These are phyloP conservation scores for Meriones unguiculatus DNA, from an alignment of 2,113 vertebrate species.

Conservation along the genomic window DNA sequence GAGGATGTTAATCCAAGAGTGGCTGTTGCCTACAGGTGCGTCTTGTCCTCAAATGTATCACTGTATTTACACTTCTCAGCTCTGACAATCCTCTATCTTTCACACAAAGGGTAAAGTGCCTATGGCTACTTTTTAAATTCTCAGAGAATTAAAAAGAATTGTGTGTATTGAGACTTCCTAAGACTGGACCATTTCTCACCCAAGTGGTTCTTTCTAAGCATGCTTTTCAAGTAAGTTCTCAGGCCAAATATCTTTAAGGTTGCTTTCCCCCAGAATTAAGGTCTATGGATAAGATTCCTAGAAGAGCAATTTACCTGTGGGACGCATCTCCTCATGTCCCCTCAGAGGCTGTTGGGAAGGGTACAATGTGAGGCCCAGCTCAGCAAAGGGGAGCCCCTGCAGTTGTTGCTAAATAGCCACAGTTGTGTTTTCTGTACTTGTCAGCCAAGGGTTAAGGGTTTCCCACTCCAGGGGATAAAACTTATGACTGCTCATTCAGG, in stretches of 20 bases:
- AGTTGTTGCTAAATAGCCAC: not conserved
- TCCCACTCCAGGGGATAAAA: not conserved
- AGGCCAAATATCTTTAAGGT: not conserved
- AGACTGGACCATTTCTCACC: slow-evolving; percentile 22
- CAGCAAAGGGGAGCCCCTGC: not conserved
- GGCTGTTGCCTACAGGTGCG: slow-evolving; percentile 50
- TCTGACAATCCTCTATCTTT: slow-evolving; percentile 37
- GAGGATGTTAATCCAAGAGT: slow-evolving; percentile 49
- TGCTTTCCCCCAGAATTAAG: not conserved
- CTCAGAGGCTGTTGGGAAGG: not conserved
- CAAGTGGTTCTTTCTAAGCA: slow-evolving; percentile 44
- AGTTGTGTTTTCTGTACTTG: not conserved
- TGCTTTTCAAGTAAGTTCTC: slow-evolving; percentile 44
- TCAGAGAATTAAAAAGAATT: slow-evolving; percentile 26
- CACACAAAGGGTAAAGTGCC: slow-evolving; percentile 36
- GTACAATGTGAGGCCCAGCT: not conserved
- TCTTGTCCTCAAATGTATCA: slow-evolving; percentile 50
- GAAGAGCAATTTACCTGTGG: not conserved
- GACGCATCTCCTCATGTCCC: not conserved
- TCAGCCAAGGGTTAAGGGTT: not conserved
- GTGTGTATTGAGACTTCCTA: slow-evolving; percentile 8
- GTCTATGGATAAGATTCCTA: not conserved
- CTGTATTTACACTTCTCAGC: slow-evolving; percentile 42
- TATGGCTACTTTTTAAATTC: slow-evolving; percentile 11
- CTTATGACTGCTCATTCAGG: not conserved